These are phyloP conservation scores for Leptinotarsa peninsularis DNA, from an alignment of 2,888 invertebrate genomes.

Conservation along the genomic window DNA sequence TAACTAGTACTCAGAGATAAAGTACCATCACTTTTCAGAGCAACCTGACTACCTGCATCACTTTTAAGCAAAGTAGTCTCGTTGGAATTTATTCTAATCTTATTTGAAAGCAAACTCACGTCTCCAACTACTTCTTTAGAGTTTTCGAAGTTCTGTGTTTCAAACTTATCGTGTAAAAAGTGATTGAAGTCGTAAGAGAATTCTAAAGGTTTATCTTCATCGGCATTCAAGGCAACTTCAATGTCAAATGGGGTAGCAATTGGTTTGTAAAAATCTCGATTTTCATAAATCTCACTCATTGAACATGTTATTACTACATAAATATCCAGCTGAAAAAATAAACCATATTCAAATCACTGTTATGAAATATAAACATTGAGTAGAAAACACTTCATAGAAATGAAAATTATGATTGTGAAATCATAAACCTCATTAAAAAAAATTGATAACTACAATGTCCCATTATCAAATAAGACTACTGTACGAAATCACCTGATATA, in stretches of 20 bases:
- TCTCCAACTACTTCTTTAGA: conserved; percentile 65
- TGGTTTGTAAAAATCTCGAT: conserved; percentile 89
- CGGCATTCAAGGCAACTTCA: conserved; percentile 82
- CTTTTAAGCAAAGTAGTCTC: conserved; percentile 40
- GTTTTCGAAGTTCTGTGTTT: conserved; percentile 13
- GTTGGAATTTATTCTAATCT: conserved; percentile 63
- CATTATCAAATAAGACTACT: too few relatives aligned
- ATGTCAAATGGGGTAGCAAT: conserved; percentile 93
- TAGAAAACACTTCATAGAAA: too few relatives aligned
- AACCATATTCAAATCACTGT: neutral
- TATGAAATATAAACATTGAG: neutral
- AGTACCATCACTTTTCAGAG: conserved; percentile 65
- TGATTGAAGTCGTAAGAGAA: conserved; percentile 78
- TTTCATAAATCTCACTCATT: conserved; percentile 87
- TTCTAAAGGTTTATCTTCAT: conserved; percentile 58
- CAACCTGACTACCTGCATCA: conserved; percentile 47
- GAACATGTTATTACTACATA: conserved; percentile 94
- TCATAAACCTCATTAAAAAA: conserved; percentile 32
- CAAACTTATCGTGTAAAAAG: conserved; percentile 66
- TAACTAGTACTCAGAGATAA: conserved; percentile 69
- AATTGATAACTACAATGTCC: conserved; percentile 35
- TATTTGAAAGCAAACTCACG: conserved; percentile 82
- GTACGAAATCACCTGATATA: too few relatives aligned
- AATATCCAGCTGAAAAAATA: conserved; percentile 81
- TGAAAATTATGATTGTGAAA: too few relatives aligned